Evolutionary conservation across 2,888 invertebrate genomes (phyloP), one percentile per base, ranked within the genome.

Genomic region (Ichneumoninae sp.): DNA sequence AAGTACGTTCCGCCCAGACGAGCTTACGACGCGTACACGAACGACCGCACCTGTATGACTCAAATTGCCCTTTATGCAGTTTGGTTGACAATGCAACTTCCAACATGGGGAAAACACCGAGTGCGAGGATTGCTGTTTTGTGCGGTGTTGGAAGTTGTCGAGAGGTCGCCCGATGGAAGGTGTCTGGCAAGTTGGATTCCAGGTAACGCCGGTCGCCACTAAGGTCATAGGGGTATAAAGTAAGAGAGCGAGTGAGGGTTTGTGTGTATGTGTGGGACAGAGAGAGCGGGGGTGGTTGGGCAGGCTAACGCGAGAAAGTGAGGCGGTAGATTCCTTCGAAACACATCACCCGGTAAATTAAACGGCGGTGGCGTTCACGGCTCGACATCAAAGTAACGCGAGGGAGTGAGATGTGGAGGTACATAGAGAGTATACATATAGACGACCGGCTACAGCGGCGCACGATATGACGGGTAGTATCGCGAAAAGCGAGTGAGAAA

Each of bases 321-420:
- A 89, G 88, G 85, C 86, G 85, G 89, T 87, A 85, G 88, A 89
- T 89, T 89, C 89, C 90, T 89, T 90, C 89, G 86, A 91, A 92
- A 92, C 89, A 91, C 91, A 91, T 91, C 90, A 91, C 89, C 90
- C 91, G 90, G 91, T 90, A 91, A 92, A 92, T 92, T 92, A 92
- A 92, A 91, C 90, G 91, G 90, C 89, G 90, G 90, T 90, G 91
- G 91, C 89, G 90, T 89, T 91, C 91, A 89, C 90, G 88, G 89
- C 88, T 89, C 87, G 89, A 92, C 91, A 91, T 92, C 92, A 92
- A 92, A 92, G 92, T 90, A 88, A 89, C 83, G 83, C 82, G 86
- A 80, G 86, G 30, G 76, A 74, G 76, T 70, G 33, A 73, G 60
- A 63, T 40, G 36, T 1, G 16, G 19, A 22, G 26, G 52, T 79